phyloP scores from a whole-genome alignment of 1,140 invertebrate genomes.

The Psilanteris sp. region DNA sequence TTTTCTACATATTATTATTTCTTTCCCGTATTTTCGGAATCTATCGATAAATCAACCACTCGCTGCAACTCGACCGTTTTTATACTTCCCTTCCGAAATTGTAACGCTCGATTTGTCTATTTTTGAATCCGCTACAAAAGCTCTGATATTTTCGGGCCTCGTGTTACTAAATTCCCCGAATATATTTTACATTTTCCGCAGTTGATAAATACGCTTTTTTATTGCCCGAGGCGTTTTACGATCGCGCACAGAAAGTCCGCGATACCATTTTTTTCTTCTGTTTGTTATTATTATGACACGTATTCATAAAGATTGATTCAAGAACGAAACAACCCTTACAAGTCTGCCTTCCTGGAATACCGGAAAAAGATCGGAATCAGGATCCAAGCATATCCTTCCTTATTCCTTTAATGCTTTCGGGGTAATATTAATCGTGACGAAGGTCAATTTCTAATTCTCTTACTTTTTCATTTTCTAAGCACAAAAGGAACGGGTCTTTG shows the following conservation, averaged over 20 bases:
- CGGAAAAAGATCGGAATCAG: constrained; percentile 43
- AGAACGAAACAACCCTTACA: constrained; percentile 41
- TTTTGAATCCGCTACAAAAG: constrained; percentile 17
- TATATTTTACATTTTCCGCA: constrained; percentile 31
- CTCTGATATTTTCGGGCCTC: constrained; percentile 31
- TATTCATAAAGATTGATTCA: constrained; percentile 15
- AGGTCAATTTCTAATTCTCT: constrained; percentile 77
- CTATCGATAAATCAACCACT: constrained; percentile 21
- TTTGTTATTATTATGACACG: constrained; percentile 16
- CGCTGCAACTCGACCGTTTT: constrained; percentile 17
- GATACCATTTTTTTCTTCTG: constrained; percentile 27
- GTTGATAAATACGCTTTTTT: constrained; percentile 16
- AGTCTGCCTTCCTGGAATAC: constrained; percentile 45
- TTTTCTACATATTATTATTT: neutral
- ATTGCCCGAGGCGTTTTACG: constrained; percentile 21
- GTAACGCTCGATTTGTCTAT: constrained; percentile 25
- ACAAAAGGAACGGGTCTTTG: constrained; percentile 42
- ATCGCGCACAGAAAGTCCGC: constrained; percentile 31
- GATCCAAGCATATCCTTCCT: neutral
- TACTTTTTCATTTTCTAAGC: constrained; percentile 17
- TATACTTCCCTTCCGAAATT: constrained; percentile 33
- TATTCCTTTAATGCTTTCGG: constrained; percentile 30
- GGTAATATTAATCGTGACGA: constrained; percentile 48
- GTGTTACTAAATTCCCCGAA: constrained; percentile 37
- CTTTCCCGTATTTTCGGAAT: constrained; percentile 20